Evolutionary conservation across 2,888 invertebrate species (phyloP).

Genomic region (Drosophila formosana): DNA sequence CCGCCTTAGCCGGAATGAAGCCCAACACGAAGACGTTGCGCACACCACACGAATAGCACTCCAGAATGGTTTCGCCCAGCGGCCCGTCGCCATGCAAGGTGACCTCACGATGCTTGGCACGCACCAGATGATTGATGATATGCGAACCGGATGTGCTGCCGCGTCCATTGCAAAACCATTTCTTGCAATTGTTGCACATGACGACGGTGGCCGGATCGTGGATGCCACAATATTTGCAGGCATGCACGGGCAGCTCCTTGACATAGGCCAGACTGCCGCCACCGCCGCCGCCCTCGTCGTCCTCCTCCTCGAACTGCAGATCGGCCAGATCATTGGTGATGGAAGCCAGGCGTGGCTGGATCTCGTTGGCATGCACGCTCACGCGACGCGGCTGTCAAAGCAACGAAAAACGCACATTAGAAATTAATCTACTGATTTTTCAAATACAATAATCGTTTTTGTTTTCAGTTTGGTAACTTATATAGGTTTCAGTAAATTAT

Average conservation of each 20-base stretch:
- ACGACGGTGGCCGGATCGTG: conserved; percentile 91
- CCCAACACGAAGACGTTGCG: conserved; percentile 99
- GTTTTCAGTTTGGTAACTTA: too few relatives aligned
- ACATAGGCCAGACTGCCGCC: conserved; percentile 90
- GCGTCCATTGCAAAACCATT: conserved; percentile 99
- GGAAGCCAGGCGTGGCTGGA: conserved; percentile 61
- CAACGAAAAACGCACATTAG: background rate
- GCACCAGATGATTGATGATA: conserved; percentile 98
- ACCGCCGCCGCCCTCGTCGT: conserved; percentile 93
- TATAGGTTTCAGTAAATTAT: too few relatives aligned
- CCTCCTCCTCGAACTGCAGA: conserved; percentile 89
- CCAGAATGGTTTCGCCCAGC: conserved; percentile 97
- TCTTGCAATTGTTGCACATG: conserved; percentile 99
- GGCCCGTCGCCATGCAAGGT: conserved; percentile 98
- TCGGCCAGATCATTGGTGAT: conserved; percentile 68
- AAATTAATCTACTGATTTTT: background rate
- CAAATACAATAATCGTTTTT: too few relatives aligned
- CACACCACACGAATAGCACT: conserved; percentile 99
- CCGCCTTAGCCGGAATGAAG: conserved; percentile 99
- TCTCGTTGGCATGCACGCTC: conserved; percentile 40
- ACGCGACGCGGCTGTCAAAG: conserved; percentile 48
- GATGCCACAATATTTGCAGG: conserved; percentile 99
- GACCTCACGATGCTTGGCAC: conserved; percentile 99
- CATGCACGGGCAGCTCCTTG: conserved; percentile 96
- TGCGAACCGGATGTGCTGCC: conserved; percentile 99